A percentile compares a stretch with the other conserved stretches of the same genome.
These are phyloP conservation scores for Harmothoe impar DNA, from an alignment of 2,888 invertebrate genomes.

Conservation along the genomic window DNA sequence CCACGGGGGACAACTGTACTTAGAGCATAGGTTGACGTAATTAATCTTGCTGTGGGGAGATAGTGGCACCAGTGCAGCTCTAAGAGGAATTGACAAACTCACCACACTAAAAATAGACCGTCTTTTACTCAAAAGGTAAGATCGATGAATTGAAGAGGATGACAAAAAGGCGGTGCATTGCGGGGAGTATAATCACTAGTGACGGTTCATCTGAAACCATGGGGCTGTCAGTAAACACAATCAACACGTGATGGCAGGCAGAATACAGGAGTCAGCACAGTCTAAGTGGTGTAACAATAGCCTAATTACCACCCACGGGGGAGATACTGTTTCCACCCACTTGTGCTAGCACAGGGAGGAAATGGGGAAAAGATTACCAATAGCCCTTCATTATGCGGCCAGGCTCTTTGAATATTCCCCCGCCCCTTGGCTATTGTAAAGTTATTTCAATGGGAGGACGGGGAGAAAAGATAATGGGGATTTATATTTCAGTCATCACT, in stretches of 20 bases:
- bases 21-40: not conserved
- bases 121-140: not conserved
- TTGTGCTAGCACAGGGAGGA: not conserved
- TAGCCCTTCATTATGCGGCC: constrained; percentile 31
- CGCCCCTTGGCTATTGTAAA: not conserved
- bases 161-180: not conserved
- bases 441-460: not conserved
- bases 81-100: not conserved
- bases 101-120: constrained; percentile 6
- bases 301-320: not conserved
- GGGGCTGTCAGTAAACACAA: constrained; percentile 25
- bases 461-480: constrained; percentile 18
- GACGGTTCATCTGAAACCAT: not conserved
- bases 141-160: constrained; percentile 11
- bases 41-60: not conserved
- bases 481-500: constrained; percentile 15
- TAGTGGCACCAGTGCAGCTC: not conserved
- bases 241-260: not conserved
- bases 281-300: constrained; percentile 37
- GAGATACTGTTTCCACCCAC: constrained; percentile 8
- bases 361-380: constrained; percentile 32
- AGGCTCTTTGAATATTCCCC: not conserved
- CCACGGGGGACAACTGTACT: too few species aligned
- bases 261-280: not conserved
- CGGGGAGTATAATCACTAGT: not conserved